phyloP scores from a whole-genome alignment of 2,113 vertebrate species.

The Bubalus kerabau region DNA sequence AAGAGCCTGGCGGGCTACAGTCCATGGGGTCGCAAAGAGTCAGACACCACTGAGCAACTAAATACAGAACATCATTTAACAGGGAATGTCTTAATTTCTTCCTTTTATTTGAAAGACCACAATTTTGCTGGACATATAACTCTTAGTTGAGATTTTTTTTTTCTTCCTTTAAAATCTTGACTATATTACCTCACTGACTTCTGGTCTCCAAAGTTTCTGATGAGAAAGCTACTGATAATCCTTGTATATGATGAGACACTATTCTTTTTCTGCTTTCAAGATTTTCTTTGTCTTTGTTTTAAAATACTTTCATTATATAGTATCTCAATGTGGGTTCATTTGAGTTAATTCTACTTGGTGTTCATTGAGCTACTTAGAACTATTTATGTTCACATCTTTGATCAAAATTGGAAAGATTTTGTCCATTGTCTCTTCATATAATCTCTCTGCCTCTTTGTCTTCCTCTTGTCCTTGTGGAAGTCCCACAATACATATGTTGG shows the following conservation, averaged over 20 bases:
- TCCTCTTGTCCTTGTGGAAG: neutral
- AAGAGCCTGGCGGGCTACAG: neutral
- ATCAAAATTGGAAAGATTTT: neutral
- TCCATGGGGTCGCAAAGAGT: fast-evolving
- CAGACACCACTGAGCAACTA: neutral
- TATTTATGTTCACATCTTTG: neutral
- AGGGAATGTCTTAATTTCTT: neutral
- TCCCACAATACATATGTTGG: neutral
- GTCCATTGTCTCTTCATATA: neutral
- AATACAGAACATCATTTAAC: neutral
- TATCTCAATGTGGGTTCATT: neutral
- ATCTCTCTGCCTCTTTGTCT: neutral
- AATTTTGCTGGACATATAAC: neutral
- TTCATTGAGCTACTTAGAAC: neutral
- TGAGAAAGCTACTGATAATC: neutral
- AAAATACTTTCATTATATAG: neutral
- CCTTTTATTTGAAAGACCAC: neutral
- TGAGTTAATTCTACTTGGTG: neutral
- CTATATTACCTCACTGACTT: neutral
- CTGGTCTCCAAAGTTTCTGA: neutral
- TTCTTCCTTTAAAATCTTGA: neutral
- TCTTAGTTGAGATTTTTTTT: neutral
- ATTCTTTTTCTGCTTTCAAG: neutral
- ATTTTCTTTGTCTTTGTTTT: neutral
- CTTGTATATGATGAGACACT: neutral